phyloP scores from a whole-genome alignment of 1,140 invertebrate species.

The Mycetomoellerius zeteki region DNA sequence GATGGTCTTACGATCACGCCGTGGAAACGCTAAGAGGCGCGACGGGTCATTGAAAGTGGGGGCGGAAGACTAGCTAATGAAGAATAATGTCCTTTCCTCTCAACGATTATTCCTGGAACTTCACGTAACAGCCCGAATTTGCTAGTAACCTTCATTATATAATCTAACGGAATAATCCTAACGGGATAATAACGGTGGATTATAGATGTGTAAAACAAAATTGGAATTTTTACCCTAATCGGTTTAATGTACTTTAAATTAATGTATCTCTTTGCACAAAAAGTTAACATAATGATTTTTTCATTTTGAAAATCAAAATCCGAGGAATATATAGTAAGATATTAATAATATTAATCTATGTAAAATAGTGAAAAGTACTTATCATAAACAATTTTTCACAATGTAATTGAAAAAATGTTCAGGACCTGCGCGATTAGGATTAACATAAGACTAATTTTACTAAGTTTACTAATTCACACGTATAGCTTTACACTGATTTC shows the following conservation, averaged over 20 bases:
- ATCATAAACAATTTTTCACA: too few relatives aligned
- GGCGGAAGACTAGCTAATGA: slow-evolving; percentile 79
- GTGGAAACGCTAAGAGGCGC: slow-evolving; percentile 82
- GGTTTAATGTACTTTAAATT: too few relatives aligned
- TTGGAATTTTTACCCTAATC: background rate
- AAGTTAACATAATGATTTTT: too few relatives aligned
- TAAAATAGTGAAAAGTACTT: too few relatives aligned
- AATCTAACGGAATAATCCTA: slow-evolving; percentile 15
- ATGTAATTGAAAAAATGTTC: too few relatives aligned
- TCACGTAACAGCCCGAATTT: slow-evolving; percentile 38
- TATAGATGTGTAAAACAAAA: background rate
- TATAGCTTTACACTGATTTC: background rate
- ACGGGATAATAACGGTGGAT: background rate
- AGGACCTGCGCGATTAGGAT: too few relatives aligned
- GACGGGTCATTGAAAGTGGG: slow-evolving; percentile 85
- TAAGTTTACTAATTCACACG: background rate
- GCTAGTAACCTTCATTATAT: slow-evolving; percentile 20
- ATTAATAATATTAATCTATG: too few relatives aligned
- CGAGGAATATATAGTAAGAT: too few relatives aligned
- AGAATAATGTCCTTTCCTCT: slow-evolving; percentile 80
- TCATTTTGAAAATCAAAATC: too few relatives aligned
- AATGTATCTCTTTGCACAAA: too few relatives aligned
- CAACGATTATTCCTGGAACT: slow-evolving; percentile 63
- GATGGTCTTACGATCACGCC: slow-evolving; percentile 79
- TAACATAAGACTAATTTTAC: too few relatives aligned